These are phyloP conservation scores for Syrmaticus mikado DNA, from an alignment of 2,113 vertebrate genomes.

Conservation along the genomic window DNA sequence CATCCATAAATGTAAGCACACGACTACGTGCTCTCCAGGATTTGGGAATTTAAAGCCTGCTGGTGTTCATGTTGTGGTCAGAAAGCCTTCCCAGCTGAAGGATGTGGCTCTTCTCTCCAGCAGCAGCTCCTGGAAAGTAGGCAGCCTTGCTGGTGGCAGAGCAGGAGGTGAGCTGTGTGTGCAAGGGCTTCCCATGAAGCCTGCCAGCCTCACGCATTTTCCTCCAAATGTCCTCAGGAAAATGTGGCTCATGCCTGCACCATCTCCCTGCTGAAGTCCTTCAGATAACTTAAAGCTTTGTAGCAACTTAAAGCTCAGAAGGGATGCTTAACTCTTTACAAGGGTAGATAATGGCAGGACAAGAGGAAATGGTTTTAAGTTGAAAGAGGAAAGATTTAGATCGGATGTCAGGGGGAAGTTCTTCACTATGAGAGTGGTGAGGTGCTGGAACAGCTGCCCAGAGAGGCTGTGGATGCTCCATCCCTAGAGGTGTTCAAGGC, in stretches of 20 bases:
- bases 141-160: neutral
- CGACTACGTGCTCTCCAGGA: neutral
- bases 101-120: neutral
- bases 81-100: neutral
- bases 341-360: too few relatives aligned
- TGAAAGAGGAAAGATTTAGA: too few relatives aligned
- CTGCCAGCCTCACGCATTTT: neutral
- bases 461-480: too few relatives aligned
- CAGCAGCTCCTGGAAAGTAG: neutral
- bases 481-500: too few relatives aligned
- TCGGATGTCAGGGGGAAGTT: too few relatives aligned
- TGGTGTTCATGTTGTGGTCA: neutral
- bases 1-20: accelerated
- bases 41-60: neutral
- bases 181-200: neutral
- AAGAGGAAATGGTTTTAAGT: too few relatives aligned
- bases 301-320: neutral
- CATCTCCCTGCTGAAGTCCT: neutral
- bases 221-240: neutral
- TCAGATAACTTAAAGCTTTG: neutral
- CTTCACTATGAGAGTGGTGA: too few relatives aligned
- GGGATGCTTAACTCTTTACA: neutral
- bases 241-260: neutral
- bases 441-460: too few relatives aligned
- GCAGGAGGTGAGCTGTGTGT: neutral